Percentiles rank a stretch among this genome's conserved stretches.
phyloP scores from a whole-genome alignment of 2,113 vertebrate species.

The Hemichromis elongatus region DNA sequence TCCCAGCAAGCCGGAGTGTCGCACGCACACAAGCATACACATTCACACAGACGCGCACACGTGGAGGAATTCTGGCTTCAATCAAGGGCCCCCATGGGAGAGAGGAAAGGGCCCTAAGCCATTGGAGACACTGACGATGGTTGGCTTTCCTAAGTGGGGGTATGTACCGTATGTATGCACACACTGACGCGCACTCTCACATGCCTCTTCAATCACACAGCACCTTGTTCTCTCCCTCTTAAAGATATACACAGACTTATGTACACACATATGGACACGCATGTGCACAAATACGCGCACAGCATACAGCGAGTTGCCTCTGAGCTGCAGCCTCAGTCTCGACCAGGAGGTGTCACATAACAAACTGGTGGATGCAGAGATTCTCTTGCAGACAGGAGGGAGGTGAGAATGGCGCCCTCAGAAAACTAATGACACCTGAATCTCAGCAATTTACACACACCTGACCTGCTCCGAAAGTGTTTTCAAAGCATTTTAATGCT shows the following conservation, averaged over 20 bases:
- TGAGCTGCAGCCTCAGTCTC: conserved; percentile 43
- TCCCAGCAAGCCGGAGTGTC: conserved; percentile 37
- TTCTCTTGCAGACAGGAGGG: background rate
- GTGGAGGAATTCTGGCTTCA: conserved; percentile 77
- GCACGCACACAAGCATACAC: conserved; percentile 15
- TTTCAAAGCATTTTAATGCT: background rate
- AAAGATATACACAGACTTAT: background rate
- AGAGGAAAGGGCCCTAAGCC: conserved; percentile 59
- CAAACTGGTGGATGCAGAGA: background rate
- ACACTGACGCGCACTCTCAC: background rate
- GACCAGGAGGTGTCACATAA: conserved; percentile 58
- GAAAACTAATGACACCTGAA: background rate
- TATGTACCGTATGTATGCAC: conserved; percentile 28
- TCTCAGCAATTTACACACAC: background rate
- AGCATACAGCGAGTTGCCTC: background rate
- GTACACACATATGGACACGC: background rate
- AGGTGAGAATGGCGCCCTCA: background rate
- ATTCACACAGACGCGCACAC: conserved; percentile 35
- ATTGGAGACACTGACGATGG: conserved; percentile 59
- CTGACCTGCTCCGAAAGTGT: background rate
- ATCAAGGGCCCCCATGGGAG: conserved; percentile 59
- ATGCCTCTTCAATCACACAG: conserved; percentile 7
- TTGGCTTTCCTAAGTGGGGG: conserved; percentile 61
- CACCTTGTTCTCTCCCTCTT: conserved; percentile 8
- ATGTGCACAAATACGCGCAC: background rate